A percentile compares a stretch with the other conserved stretches of the same genome.
phyloP scores from a whole-genome alignment of 1,140 invertebrate genomes.

The Nymphalis io region DNA sequence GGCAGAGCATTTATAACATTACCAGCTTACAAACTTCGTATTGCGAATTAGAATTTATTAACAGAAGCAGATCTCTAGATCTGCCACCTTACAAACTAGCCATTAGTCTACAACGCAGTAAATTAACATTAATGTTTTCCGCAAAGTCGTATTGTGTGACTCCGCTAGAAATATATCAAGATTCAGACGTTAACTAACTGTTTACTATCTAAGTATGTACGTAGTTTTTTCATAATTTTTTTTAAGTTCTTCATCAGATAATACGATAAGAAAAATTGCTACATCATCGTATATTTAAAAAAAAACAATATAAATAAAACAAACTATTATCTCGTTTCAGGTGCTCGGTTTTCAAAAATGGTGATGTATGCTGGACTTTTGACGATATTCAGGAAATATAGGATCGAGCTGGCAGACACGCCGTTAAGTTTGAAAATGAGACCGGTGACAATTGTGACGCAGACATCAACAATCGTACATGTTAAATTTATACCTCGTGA shows the following conservation, averaged over 20 bases:
- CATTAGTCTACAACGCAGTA: too few species aligned
- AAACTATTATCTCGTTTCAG: constrained; percentile 35
- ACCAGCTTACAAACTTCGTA: too few species aligned
- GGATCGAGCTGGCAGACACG: constrained; percentile 30
- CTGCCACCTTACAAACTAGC: too few species aligned
- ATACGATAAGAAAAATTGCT: not conserved
- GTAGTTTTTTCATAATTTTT: too few species aligned
- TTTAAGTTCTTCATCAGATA: not conserved
- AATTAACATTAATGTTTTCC: too few species aligned
- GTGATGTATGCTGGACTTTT: constrained; percentile 51
- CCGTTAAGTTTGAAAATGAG: constrained; percentile 1
- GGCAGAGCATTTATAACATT: too few species aligned
- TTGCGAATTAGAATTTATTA: too few species aligned
- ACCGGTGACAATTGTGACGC: not conserved
- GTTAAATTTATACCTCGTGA: constrained; percentile 17
- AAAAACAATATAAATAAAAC: not conserved
- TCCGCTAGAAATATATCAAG: too few species aligned
- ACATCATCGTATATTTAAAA: not conserved
- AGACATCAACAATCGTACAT: not conserved
- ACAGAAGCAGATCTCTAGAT: too few species aligned
- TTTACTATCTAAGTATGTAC: too few species aligned
- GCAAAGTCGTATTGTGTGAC: too few species aligned
- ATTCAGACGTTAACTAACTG: too few species aligned
- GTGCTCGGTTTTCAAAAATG: constrained; percentile 59
- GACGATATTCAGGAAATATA: constrained; percentile 49